Evolutionary conservation across 2,113 vertebrate genomes (phyloP), one percentile per base, ranked within the genome.

Genomic region (Xenus cinereus): DNA sequence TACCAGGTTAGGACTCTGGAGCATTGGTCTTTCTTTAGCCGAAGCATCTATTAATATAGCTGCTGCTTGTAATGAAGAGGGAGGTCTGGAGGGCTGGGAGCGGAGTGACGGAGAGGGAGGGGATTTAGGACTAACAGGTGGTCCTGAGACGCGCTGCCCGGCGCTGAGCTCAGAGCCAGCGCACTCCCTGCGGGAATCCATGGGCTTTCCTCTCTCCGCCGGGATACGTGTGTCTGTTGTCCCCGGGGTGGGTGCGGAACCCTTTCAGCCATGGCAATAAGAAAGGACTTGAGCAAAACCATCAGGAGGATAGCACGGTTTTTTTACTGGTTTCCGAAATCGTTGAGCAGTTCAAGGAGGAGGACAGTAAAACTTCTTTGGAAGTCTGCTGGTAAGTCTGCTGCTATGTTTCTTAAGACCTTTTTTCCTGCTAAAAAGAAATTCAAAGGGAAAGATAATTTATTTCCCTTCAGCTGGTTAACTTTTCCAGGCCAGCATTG

Each of bases 111-210:
- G 91, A 91, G 94, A 95, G 94, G 95, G 97, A 97, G 95, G 97
- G 97, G 96, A 98, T 97, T 98, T 97, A 96, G 96, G 93, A 66
- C 95, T 85, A 97, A 98, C 98, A 98, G 97, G 97, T 98, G 98
- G 94, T 96, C 95, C 84, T 59, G 97, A 97, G 98, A 94, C 96
- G 72, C 3, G 66, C 62, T 96, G 97, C 93, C 97, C 96, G 95
- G 89, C 50, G 73, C 93, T 28, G 88, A 92, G 96, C 97, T 97
- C 94, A 89, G 74, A 96, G 96, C 81, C 11, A 90, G 95, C 64
- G 28, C 90, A 7, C 92, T 76, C 82, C 7, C 12, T 16, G 91
- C 26, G 91, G 69, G 48, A 59, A 81, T 96, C 81, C 33, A 20
- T 88, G 78, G 85, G 89, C 87, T 94, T 78, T 92, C 68, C 84